phyloP scores from a whole-genome alignment of 2,113 vertebrate genomes.

The Alouatta palliata region DNA sequence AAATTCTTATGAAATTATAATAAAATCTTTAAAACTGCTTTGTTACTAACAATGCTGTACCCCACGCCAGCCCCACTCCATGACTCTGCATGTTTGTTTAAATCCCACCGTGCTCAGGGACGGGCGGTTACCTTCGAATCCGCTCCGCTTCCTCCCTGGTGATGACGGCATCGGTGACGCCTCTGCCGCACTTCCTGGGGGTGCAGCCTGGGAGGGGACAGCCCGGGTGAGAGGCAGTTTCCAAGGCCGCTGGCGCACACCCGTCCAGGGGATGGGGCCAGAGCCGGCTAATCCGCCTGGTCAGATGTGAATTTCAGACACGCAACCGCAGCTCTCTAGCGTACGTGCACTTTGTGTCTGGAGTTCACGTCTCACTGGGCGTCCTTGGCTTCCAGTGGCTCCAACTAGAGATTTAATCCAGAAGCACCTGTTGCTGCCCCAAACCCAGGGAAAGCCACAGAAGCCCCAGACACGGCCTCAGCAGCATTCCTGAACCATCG shows the following conservation, averaged over 20 bases:
- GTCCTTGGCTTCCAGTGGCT: background rate
- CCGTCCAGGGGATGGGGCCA: background rate
- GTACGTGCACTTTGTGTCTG: rapidly evolving
- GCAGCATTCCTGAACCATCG: background rate
- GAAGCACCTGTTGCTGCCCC: background rate
- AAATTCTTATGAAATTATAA: rapidly evolving
- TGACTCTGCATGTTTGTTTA: background rate
- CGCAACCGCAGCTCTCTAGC: background rate
- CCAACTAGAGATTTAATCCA: too few species aligned
- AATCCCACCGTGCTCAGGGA: background rate
- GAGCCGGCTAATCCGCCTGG: background rate
- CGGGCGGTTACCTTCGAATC: constrained; percentile 82
- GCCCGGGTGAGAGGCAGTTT: background rate
- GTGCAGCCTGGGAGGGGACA: constrained; percentile 89
- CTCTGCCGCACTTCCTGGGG: constrained; percentile 94
- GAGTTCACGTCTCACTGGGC: background rate
- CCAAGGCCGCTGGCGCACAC: background rate
- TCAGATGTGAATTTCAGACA: background rate
- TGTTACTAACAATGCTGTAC: background rate
- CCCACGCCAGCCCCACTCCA: rapidly evolving
- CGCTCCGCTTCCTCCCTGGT: constrained; percentile 89
- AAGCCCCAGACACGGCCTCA: background rate
- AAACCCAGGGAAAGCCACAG: background rate
- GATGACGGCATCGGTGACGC: constrained; percentile 89
- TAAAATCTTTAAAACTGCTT: background rate